Evolutionary conservation across 2,888 invertebrate species (phyloP), one percentile per base, ranked within the genome.

Genomic region (Drosophila mettleri): DNA sequence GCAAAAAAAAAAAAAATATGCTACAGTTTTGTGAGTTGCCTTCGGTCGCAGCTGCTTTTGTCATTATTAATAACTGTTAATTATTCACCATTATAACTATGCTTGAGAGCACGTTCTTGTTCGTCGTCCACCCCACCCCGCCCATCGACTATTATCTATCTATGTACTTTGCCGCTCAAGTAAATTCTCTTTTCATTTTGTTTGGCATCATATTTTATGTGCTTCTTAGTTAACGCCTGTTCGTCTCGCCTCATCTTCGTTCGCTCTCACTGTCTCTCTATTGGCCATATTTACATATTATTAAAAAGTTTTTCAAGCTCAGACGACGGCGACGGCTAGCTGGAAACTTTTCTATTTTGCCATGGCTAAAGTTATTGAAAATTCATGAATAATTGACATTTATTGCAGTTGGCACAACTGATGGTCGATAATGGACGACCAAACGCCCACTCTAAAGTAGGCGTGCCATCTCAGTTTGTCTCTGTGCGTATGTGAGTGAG

Each of bases 41-140:
- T 45, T 74, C 43, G 55, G 69, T 58, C 82, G 80, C 90, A 89
- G 90, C 88, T 90, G 90, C 75, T 89, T 88, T 88, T 90, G 90
- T 88, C 90, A 88, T 90, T 90, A 90, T 90, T 90, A 90, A 90
- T 90, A 89, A 89, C 89, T 89, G 90, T 90, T 90, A 90, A 90
- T 90, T 90, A 90, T 90, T 90, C 89, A 90, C 89, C 89, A 86
- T 79, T 76, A 75, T 68, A 83, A 74, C 81, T 75, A 70, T 73
- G 74, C 67, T 67, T 53, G 53, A 55, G 63, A 74, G 74, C 78
- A 82, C 80, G 85, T 70, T 62, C 68, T 66, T 74, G 65, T 75
- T 70, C 61, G 70, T 66, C 63, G 64, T 33, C 20, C 7, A 22
- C 33, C n/a, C 3, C 7, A 24, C 10, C 41, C n/a, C 3, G 9